Conservation (phyloP, 1,140 invertebrate genomes). For the Camponotus vicinus region DNA sequence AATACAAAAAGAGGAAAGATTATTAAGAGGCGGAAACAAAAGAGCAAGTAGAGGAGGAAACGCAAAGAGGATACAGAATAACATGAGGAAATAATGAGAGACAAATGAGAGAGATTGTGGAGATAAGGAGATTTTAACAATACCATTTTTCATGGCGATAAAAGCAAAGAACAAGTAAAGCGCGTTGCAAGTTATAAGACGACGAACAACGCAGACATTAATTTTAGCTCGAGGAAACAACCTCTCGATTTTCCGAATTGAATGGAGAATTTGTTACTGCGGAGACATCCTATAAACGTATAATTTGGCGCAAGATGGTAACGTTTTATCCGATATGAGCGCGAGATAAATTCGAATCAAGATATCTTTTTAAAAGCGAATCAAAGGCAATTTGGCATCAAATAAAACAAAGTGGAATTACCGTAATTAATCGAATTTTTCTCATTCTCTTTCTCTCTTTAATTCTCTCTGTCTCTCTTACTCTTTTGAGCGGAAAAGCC, state of each 20-base stretch:
- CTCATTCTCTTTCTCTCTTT: neutral
- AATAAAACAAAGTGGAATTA: conserved; percentile 42
- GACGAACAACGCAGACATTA: too few relatives aligned
- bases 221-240: neutral
- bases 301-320: neutral
- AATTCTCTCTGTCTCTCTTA: conserved; percentile 1
- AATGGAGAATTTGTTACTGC: neutral
- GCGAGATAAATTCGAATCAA: conserved; percentile 35
- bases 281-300: neutral
- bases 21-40: neutral
- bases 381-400: conserved; percentile 57
- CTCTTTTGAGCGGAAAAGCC: conserved; percentile 26
- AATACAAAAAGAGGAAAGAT: neutral
- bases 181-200: too few relatives aligned
- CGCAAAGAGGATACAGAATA: neutral
- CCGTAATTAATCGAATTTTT: conserved; percentile 40
- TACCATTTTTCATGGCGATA: neutral
- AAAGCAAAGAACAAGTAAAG: neutral
- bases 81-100: conserved; percentile 6
- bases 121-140: neutral
- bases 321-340: neutral
- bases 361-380: conserved; percentile 3
- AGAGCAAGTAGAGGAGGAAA: neutral
- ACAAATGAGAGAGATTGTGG: conserved; percentile 21
- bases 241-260: neutral